Evolutionary conservation across 92 coral and sea anemone genomes (phyloP).

Genomic region (Heteractis magnifica): DNA sequence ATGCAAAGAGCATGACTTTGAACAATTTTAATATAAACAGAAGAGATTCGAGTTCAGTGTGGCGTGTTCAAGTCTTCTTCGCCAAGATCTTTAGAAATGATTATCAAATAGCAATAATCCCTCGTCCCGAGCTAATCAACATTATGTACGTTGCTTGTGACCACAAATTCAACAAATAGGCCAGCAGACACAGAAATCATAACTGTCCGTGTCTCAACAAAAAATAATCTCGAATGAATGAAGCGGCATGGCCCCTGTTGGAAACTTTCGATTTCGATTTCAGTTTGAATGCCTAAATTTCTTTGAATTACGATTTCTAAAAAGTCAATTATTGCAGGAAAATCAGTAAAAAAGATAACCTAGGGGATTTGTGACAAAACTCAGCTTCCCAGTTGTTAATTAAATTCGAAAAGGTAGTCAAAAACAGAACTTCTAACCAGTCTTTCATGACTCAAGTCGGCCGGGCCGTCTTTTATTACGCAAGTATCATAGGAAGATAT

Average conservation of each 20-base stretch:
- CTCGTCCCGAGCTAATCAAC: slow-evolving; percentile 42
- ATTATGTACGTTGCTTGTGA: slow-evolving; percentile 37
- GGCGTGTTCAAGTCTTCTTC: slow-evolving; percentile 20
- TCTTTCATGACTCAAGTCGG: slow-evolving; percentile 17
- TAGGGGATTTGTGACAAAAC: slow-evolving; percentile 15
- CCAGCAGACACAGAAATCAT: slow-evolving; percentile 19
- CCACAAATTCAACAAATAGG: slow-evolving; percentile 54
- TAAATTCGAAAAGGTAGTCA: slow-evolving; percentile 35
- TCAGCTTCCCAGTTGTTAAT: slow-evolving; percentile 32
- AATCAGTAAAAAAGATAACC: background rate
- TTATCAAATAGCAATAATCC: slow-evolving; percentile 42
- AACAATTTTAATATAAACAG: slow-evolving; percentile 16
- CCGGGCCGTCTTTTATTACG: slow-evolving; percentile 21
- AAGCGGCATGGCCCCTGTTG: slow-evolving; percentile 33
- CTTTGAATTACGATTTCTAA: slow-evolving; percentile 11
- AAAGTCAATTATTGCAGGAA: background rate
- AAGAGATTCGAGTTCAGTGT: slow-evolving; percentile 17
- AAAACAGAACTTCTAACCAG: slow-evolving; percentile 19
- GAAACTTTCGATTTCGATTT: slow-evolving; percentile 35
- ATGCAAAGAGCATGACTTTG: slow-evolving; percentile 25
- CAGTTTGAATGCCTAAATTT: slow-evolving; percentile 6
- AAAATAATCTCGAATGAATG: slow-evolving; percentile 38
- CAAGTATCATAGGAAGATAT: slow-evolving; percentile 22
- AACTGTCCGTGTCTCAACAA: slow-evolving; percentile 15
- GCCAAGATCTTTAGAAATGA: slow-evolving; percentile 33